Base-by-base conservation (phyloP, 2,113 vertebrate genomes). In the Stercorarius parasiticus region DNA sequence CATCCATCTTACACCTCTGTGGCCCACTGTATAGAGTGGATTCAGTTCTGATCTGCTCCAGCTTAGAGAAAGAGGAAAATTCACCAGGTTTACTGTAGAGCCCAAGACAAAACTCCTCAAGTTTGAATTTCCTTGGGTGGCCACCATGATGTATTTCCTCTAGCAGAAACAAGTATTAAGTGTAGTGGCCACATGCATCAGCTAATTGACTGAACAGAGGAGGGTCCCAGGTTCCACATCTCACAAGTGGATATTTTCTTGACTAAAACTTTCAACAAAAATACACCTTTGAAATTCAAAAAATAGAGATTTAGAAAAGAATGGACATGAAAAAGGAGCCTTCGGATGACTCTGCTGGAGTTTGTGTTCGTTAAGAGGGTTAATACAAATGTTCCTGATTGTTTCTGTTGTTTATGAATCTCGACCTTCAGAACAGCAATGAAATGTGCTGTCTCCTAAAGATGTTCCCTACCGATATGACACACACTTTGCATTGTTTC, bases 401-500 rank as follows among this genome's bases (percentile, higher is more conserved):
- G 97, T 98, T 97, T 95, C 70, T 77, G 61, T 96, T 97, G 96
- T 98, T 98, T 98, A 95, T 86, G 95, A 98, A 98, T 95, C 96
- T 86, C 84, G 67, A 96, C 97, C 97, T 98, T 98, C 88, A 25
- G 53, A 90, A 90, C 90, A 62, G 76, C 77, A 71, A 86, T 49
- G 94, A 95, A 98, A 98, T 78, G 87, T 95, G 92, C 79, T 92
- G 95, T 91, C 97, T 97, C 97, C 95, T 93, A 98, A 98, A 98
- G 98, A 98, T 98, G 98, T 98, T 96, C 98, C 97, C 97, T 66
- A 40, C 91, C 97, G 98, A 98, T 98, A 98, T 88, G 97, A 98
- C 97, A 98, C 81, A 43, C 82, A 13, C 91, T 97, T 70, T 65
- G 95, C 86, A 98, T 97, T 98, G 98, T 98, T 98, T 72, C 90